phyloP scores from a whole-genome alignment of 2,888 invertebrate genomes.

The Ceramica pisi region DNA sequence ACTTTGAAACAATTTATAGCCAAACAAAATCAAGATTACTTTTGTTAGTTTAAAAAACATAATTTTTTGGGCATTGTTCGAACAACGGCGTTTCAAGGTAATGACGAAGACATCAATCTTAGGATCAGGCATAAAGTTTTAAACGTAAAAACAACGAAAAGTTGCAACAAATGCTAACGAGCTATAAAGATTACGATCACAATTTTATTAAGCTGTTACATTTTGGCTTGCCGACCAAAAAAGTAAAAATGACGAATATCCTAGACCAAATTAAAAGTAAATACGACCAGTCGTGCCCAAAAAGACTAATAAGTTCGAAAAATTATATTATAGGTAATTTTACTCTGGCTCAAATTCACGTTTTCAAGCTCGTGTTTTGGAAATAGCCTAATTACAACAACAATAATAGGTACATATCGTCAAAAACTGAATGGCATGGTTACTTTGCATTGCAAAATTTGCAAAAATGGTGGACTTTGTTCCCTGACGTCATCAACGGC shows the following conservation, averaged over 20 bases:
- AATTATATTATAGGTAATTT: slow-evolving; percentile 10
- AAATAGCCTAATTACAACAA: slow-evolving; percentile 20
- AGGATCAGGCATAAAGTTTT: neutral
- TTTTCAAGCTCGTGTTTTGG: slow-evolving; percentile 22
- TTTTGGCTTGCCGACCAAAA: slow-evolving; percentile 4
- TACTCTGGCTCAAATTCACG: neutral
- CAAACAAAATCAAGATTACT: slow-evolving; percentile 4
- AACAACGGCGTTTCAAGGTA: slow-evolving; percentile 10
- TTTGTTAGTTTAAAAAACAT: neutral
- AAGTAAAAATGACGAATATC: neutral
- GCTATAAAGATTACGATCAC: slow-evolving; percentile 10
- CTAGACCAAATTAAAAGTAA: neutral
- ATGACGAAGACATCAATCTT: neutral
- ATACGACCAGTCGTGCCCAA: neutral
- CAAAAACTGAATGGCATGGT: slow-evolving; percentile 5
- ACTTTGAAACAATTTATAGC: neutral
- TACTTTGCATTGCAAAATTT: slow-evolving; percentile 26
- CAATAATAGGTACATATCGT: slow-evolving; percentile 10
- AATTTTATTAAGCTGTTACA: slow-evolving; percentile 7
- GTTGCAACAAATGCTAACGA: slow-evolving; percentile 1
- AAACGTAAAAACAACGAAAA: slow-evolving; percentile 20
- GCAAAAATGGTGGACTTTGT: slow-evolving; percentile 74
- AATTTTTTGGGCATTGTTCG: slow-evolving; percentile 5
- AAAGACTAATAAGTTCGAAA: slow-evolving; percentile 1
- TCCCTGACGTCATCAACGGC: slow-evolving; percentile 77